Conservation (phyloP, 2,797 vertebrate genomes). For the Phaenicophaeus curvirostris region DNA sequence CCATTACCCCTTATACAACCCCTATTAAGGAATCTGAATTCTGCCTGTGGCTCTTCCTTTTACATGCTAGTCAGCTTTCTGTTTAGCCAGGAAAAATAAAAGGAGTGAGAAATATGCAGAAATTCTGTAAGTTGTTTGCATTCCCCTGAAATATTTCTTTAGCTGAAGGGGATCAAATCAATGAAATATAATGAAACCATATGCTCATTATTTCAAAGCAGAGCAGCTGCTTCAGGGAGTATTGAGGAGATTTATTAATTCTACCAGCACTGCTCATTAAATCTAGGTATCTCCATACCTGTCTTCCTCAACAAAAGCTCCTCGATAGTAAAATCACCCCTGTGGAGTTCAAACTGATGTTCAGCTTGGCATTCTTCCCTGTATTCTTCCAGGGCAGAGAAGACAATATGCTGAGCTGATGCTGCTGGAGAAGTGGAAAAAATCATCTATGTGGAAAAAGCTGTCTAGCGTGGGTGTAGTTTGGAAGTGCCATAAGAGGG, state of each 20-base stretch:
- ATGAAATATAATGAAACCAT: slow-evolving; percentile 83
- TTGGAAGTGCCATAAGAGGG: slow-evolving; percentile 42
- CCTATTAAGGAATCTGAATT: slow-evolving; percentile 8
- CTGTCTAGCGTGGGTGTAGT: neutral
- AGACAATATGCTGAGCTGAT: slow-evolving; percentile 53
- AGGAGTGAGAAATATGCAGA: slow-evolving; percentile 63
- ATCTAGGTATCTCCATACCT: slow-evolving; percentile 70
- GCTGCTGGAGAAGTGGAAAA: slow-evolving; percentile 32
- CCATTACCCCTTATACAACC: neutral
- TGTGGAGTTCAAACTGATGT: slow-evolving; percentile 47
- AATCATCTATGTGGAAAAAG: slow-evolving; percentile 42
- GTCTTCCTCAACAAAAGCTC: slow-evolving; percentile 71
- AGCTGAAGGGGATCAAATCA: slow-evolving; percentile 80
- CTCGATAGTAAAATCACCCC: slow-evolving; percentile 52
- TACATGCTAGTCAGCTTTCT: slow-evolving; percentile 56
- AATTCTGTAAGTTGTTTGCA: slow-evolving; percentile 75
- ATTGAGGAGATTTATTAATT: slow-evolving; percentile 80
- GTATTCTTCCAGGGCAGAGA: slow-evolving; percentile 43
- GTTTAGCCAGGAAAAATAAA: slow-evolving; percentile 68
- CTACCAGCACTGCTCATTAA: slow-evolving; percentile 74
- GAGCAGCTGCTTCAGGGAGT: slow-evolving; percentile 78
- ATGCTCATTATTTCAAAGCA: slow-evolving; percentile 81
- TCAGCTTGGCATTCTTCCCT: slow-evolving; percentile 50
- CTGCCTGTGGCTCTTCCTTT: slow-evolving; percentile 57
- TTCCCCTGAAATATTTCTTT: slow-evolving; percentile 76